Base-by-base conservation (phyloP, 2,113 vertebrate genomes). In the Cyanistes caeruleus region DNA sequence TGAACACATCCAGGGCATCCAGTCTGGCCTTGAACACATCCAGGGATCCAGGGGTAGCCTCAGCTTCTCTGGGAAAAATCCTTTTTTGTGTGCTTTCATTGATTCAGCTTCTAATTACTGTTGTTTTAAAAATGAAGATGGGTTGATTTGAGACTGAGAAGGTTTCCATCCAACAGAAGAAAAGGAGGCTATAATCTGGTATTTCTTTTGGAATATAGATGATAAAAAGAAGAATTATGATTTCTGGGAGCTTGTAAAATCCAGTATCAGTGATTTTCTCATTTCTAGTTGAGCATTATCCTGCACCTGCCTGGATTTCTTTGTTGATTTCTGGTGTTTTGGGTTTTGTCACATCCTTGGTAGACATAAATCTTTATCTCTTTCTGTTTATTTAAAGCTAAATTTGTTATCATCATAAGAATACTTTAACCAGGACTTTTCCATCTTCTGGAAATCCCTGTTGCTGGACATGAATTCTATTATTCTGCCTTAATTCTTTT, bases 401-500 rank as follows among this genome's bases (percentile, higher is more conserved):
- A 27, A 74, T 92, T 84, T 84, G 41, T 78, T 52, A 67, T 70
- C 49, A 8, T 60, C 13, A 0, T 48, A 18, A 51, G 46, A 68
- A 64, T 13, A 5, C 12, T 1, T 51, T 24, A 77, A 31, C 24
- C 35, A 48, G 10, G 21, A 15, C 31, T n/a, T 85, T 67, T 67
- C 33, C 33, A 4, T 63, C 58, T 58, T 27, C 31, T 72, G 20
- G 39, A 74, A 74, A 77, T 67, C 72, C 13, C 0, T 8, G 15
- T 41, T 2, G 2, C 27, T 77, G 55, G 51, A 25, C 51, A 6
- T 48, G 55, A 72, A 64, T 93, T 67, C 51, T 69, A 3, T 90
- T 93, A n/a, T 78, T 93, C 15, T 55, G 5, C 70, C 44, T 86
- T 92, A 95, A 96, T 93, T 95, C 52, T 52, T 77, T 74, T 74